Evolutionary conservation across 2,888 invertebrate species (phyloP), one percentile per base, ranked within the genome.

Genomic region (Nomada fucata): DNA sequence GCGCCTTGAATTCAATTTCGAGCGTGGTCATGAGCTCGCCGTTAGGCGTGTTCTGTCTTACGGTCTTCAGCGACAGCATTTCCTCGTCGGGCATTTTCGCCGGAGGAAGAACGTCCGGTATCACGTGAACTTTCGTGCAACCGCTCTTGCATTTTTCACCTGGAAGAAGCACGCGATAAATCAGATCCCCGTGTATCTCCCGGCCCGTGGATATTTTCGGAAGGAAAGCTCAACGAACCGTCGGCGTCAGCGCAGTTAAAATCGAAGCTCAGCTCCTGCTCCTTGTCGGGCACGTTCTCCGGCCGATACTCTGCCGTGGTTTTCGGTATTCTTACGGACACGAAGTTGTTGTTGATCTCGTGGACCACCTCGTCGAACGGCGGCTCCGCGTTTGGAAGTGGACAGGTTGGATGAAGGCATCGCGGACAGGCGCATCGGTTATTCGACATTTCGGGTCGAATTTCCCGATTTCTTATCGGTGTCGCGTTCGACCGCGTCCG

Each of bases 1-100:
- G 87, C 26, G 89, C 87, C 63, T 89, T 89, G 68, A 91, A 87
- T 86, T 92, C 90, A 73, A 92, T 86, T 80, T 91, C 91, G 47
- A 92, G 84, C 50, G 71, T 88, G 78, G 88, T 91, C 75, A 86
- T 63, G 88, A 75, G 59, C 7, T 89, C 85, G 44, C 89, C 87
- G 64, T 83, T 63, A 55, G 75, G 67, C 55, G 87, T 82, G 64
- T 88, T 79, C 75, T 89, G 89, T 64, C 87, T 89, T 53, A 72
- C 85, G 23, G 89, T 52, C 52, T 76, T 85, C 44, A 92, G 65
- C 53, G 89, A 81, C 59, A 91, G 84, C 81, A 86, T 83, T 64
- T 91, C 91, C 73, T 92, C 91, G 18, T 90, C 89, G 20, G 92
- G 86, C 36, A 64, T 81, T 65, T 89, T 92, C 52, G 64, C 23